These are phyloP conservation scores for Phenacoccus solenopsis DNA, from an alignment of 1,140 invertebrate species.

Conservation along the genomic window DNA sequence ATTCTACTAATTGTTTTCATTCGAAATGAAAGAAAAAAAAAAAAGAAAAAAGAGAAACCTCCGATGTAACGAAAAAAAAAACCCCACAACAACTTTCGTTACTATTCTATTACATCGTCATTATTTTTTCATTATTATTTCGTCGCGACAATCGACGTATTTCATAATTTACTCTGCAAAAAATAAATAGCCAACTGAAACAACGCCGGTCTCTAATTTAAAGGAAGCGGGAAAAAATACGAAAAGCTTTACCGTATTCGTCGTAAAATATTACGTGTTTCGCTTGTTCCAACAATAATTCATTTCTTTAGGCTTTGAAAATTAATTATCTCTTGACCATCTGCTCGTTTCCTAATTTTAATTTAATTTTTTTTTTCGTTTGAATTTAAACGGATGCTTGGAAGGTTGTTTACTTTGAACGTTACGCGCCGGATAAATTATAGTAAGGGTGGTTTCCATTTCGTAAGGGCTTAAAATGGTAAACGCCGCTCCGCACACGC, in stretches of 20 bases:
- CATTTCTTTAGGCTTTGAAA: background rate
- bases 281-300: background rate
- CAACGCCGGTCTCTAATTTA: background rate
- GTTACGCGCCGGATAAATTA: too few species aligned
- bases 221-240: background rate
- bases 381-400: slow-evolving; percentile 4
- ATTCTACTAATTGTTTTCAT: too few species aligned
- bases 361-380: background rate
- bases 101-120: background rate
- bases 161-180: background rate
- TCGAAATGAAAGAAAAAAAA: too few species aligned
- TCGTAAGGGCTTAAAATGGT: too few species aligned
- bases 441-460: too few species aligned
- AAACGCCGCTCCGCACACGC: too few species aligned
- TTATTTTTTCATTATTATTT: background rate
- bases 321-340: slow-evolving; percentile 3
- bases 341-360: slow-evolving; percentile 1
- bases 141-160: background rate
- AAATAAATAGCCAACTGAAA: background rate
- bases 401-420: too few species aligned
- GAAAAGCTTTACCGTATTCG: background rate
- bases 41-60: too few species aligned
- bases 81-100: background rate
- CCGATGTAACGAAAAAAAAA: too few species aligned
- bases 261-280: background rate